phyloP scores from a whole-genome alignment of 1,140 invertebrate species.

The Drosophila watanabei region DNA sequence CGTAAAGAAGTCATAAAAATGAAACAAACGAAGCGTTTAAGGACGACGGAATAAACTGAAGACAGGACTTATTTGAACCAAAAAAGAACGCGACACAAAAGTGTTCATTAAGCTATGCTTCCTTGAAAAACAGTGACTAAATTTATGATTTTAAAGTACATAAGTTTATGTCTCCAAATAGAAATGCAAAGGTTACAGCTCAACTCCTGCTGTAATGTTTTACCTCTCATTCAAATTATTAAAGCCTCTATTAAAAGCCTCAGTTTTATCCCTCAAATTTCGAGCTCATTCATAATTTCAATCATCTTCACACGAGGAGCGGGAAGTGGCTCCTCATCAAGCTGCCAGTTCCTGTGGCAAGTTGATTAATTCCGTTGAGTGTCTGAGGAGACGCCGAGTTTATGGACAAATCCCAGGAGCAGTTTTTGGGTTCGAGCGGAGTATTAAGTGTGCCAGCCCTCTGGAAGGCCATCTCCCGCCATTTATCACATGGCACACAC shows the following conservation, averaged over 20 bases:
- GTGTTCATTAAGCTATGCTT: conserved; percentile 1
- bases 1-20: conserved; percentile 65
- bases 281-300: conserved; percentile 26
- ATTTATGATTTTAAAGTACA: background rate
- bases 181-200: background rate
- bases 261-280: background rate
- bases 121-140: background rate
- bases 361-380: conserved; percentile 54
- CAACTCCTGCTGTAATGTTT: too few relatives aligned
- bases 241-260: conserved; percentile 1
- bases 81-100: background rate
- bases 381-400: conserved; percentile 29
- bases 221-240: background rate
- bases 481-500: conserved; percentile 54
- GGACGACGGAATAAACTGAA: background rate
- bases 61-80: background rate
- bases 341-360: conserved; percentile 14
- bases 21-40: conserved; percentile 20
- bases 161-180: too few relatives aligned
- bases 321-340: conserved; percentile 6
- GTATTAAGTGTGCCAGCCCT: conserved; percentile 15
- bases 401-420: conserved; percentile 57
- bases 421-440: conserved; percentile 27
- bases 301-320: conserved; percentile 6
- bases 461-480: background rate